Base-by-base conservation (phyloP, 2,113 vertebrate genomes). In the Centropristis striata region DNA sequence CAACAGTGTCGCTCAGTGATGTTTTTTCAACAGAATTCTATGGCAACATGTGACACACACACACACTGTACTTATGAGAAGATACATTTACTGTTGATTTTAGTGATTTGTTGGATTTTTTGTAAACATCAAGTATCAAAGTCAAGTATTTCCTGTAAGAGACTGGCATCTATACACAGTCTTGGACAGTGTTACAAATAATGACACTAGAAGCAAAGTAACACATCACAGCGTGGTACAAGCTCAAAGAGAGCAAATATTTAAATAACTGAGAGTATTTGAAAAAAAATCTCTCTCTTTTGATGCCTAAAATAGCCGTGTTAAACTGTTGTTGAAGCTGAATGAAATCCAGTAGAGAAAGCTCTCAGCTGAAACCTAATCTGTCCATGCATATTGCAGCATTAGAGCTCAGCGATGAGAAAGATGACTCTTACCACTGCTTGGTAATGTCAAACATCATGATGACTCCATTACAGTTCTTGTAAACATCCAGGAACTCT, bases 391-490 rank as follows among this genome's bases (percentile, higher is more conserved):
- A 91, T 87, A 82, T 84, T 81, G 84, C 71, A 88, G 47, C 37
- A 78, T 63, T 11, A 18, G 57, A 66, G 58, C 18, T 64, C 14
- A 18, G 28, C 21, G 64, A 65, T 16, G n/a, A 70, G 54, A 78
- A 27, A 14, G n/a, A 63, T 0, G 9, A 23, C 23, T 80, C 96
- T 94, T 87, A 99, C 98, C 98, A 99, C 89, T 99, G 98, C 81
- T 99, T 99, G 88, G 98, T 99, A 82, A 99, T 99, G 92, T 99
- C 98, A 66, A 99, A 99, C 97, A 99, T 98, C 97, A 99, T 97
- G 92, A 99, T 97, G 21, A 99, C 96, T 0, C 98, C 98, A 0
- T 97, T 98, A 84, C 98, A 99, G 91, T 98, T 99, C 90, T 99
- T 98, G 92, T 99, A 99, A 25, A 99, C 98, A 1, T 99, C 98